phyloP scores from a whole-genome alignment of 2,113 vertebrate genomes.

The Ptychochromis oligacanthus region DNA sequence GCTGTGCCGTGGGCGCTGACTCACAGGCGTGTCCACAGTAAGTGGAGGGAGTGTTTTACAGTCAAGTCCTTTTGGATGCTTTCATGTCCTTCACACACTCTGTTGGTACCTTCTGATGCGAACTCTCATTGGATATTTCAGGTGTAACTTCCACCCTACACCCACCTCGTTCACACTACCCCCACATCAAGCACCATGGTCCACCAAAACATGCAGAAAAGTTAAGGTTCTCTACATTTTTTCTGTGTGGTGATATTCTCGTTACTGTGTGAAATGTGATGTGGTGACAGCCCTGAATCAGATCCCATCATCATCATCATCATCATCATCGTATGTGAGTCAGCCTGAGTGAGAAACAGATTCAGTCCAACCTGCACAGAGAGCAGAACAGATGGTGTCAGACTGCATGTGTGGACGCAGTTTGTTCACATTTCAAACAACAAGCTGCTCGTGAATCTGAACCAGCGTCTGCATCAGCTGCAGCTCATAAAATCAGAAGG shows the following conservation, averaged over 20 bases:
- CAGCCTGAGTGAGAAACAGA: neutral
- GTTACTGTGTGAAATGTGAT: neutral
- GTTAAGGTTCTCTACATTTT: neutral
- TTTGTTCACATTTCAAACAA: slow-evolving; percentile 4
- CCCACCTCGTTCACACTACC: neutral
- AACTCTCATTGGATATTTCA: neutral
- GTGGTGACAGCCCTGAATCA: neutral
- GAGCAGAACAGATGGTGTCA: neutral
- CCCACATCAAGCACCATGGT: too few relatives aligned
- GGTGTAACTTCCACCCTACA: neutral
- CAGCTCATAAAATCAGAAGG: neutral
- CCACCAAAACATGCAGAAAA: neutral
- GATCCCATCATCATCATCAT: neutral
- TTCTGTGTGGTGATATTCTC: too few relatives aligned
- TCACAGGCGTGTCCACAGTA: too few relatives aligned
- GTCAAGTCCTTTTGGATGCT: neutral
- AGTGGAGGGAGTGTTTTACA: too few relatives aligned
- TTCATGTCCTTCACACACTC: neutral
- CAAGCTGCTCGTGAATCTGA: neutral
- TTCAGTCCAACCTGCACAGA: neutral
- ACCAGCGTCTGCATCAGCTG: neutral
- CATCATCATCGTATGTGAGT: neutral
- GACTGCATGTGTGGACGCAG: neutral
- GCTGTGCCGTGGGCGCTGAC: too few relatives aligned
- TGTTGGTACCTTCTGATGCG: neutral